Evolutionary conservation across 2,888 invertebrate genomes (phyloP), one percentile per base, ranked within the genome.

Genomic region (Tuta absoluta): DNA sequence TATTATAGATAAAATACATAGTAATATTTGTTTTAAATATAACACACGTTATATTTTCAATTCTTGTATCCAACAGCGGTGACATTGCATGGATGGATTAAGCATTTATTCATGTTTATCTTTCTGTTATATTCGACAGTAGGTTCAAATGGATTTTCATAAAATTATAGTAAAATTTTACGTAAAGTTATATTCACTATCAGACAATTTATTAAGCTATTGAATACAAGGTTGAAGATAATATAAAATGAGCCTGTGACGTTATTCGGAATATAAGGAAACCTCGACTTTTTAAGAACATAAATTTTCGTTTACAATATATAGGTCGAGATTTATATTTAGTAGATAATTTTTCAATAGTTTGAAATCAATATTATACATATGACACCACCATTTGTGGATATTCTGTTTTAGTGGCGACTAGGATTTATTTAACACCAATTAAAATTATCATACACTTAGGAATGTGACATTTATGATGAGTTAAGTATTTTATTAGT

Each of bases 321-420:
- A 8, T 33, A 33, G 33, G 10, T 33, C 33, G 1, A 33, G 8
- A 33, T 7, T 33, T 33, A 1, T 33, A 21, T 49, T 21, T 49
- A 14, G 28, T 56, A 56, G 28, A 0, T 56, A 24, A 21, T 21
- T 11, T 24, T 14, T 24, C 11, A 14, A 10, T 53, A 21, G n/a
- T n/a, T n/a, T n/a, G n/a, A n/a, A n/a, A n/a, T n/a, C 14, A 53
- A 51, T 17, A 21, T 23, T 53, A 23, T 21, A 12, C n/a, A 14
- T 33, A 4, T 17, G 3, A 56, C 17, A 56, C 33, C 56, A 56
- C 17, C 56, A 24, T 53, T 56, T 33, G 28, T 56, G 28, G 56
- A 24, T 17, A 66, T 66, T 63, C 28, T 23, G 14, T 63, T 67
- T 38, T 58, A 38, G 38, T 37, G 21, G 58, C 19, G 51, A 61